Evolutionary conservation across 2,888 invertebrate species (phyloP), one percentile per base, ranked within the genome.

Genomic region (Nemotelus nigrinus): DNA sequence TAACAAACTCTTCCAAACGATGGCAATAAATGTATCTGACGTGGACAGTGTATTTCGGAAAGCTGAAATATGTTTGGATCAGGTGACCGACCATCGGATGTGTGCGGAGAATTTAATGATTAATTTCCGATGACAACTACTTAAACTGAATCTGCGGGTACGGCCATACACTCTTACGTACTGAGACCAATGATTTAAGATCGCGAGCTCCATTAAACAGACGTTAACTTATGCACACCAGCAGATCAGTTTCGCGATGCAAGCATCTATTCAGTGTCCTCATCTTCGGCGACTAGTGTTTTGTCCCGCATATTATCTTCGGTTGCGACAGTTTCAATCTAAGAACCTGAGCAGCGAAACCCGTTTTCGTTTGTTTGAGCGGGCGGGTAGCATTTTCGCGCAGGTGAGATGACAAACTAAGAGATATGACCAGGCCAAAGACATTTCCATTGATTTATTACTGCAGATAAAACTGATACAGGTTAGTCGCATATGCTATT

Each of bases 371-470:
- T 74, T 74, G 48, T 63, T 63, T 50, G 48, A 50, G 47, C 74
- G 57, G 60, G 74, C 74, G 74, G 74, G 74, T 63, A 63, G 74
- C 60, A 74, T 74, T 45, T 76, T 78, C 77, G 75, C 77, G 77
- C 78, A 78, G 79, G 78, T 79, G 78, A 79, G 78, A 79, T 78
- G 79, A 77, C 76, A 78, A 79, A 78, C 77, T 53, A 74, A 55
- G 55, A 77, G 77, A 78, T 75, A 77, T 77, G 76, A 72, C 77
- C 78, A 71, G 76, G 47, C 72, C 76, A 64, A 64, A 77, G 77
- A 78, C 79, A 79, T 79, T 78, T 76, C 67, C 64, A 70, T 77
- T 79, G 78, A 79, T 79, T 79, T 78, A 79, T 78, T 71, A 63
- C 41, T 48, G 50, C 58, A 78, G 78, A 79, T 78, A 78, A 79